Base-by-base conservation (phyloP, 53 echinoderm and acorn worm species). In the Temnopleurus reevesii region DNA sequence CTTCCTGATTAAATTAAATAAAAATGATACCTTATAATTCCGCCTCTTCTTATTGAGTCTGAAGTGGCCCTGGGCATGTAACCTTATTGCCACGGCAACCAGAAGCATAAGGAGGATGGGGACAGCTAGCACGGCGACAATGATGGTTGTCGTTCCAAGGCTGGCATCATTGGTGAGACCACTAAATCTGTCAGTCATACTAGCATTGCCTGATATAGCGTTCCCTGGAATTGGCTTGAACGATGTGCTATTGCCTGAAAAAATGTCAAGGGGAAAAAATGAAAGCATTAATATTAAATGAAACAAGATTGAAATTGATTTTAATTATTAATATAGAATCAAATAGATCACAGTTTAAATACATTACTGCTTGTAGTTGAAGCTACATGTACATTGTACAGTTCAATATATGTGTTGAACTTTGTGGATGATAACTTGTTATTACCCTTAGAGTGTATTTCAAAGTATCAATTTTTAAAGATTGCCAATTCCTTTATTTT, bases 31-130 rank as follows among this genome's bases (percentile, higher is more conserved):
- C 88, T 87, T 87, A 46, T 87, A 87, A n/a, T 87, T 87, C 51
- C 88, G 46, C 51, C 66, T 90, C 63, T 81, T 90, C 83, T 83
- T 90, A 33, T 85, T 81, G 31, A 93, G 84, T 31, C 86, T 85
- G 41, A 96, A 91, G 86, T 93, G 89, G 25, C 96, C 94, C 81
- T 99, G 99, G 35, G 96, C 96, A 44, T 95, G 96, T 25, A 99
- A 91, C 5, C 99, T 94, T 18, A 99, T 93, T 7, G 91, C 89
- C 26, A 99, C 90, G 12, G 95, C 94, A 36, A 95, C 96, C 30
- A 99, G 83, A 46, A 95, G 91, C 96, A 99, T 96, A 54, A 96
- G 93, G 82, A 96, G 89, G 66, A 99, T 99, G 26, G 99, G 99
- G 4, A 99, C 95, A 28, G 96, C 96, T 3, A 99, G 86, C 1